A percentile compares a stretch with the other conserved stretches of the same genome.
Conservation (phyloP, 2,113 vertebrate species). For the Phalacrocorax brasilianus region DNA sequence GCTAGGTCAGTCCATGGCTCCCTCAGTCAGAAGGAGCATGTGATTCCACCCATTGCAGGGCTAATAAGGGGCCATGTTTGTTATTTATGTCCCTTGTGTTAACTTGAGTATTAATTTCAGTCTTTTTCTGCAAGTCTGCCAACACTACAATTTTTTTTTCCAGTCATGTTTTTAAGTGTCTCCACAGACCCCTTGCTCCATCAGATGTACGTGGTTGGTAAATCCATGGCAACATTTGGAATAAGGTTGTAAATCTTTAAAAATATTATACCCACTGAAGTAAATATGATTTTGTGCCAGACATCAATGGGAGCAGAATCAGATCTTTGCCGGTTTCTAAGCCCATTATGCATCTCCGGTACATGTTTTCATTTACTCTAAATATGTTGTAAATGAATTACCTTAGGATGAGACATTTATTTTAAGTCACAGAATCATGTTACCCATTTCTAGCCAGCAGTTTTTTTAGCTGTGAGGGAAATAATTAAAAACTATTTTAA, state of each 20-base stretch:
- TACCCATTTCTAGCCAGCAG: neutral
- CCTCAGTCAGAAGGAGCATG: neutral
- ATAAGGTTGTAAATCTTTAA: neutral
- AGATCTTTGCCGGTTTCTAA: neutral
- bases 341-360: neutral
- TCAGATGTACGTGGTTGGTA: neutral
- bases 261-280: neutral
- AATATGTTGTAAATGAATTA: neutral
- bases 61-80: neutral
- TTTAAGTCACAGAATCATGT: neutral
- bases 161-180: neutral
- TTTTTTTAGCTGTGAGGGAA: neutral
- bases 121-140: neutral
- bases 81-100: neutral
- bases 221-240: neutral
- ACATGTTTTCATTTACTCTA: neutral
- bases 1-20: neutral
- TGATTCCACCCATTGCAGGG: neutral
- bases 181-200: neutral
- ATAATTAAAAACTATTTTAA: slow-evolving; percentile 12
- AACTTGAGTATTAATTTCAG: neutral
- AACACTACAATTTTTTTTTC: neutral
- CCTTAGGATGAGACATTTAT: neutral
- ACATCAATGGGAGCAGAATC: neutral
- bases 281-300: neutral